Base-by-base conservation (phyloP, 2,113 vertebrate genomes). In the Microcebus murinus region DNA sequence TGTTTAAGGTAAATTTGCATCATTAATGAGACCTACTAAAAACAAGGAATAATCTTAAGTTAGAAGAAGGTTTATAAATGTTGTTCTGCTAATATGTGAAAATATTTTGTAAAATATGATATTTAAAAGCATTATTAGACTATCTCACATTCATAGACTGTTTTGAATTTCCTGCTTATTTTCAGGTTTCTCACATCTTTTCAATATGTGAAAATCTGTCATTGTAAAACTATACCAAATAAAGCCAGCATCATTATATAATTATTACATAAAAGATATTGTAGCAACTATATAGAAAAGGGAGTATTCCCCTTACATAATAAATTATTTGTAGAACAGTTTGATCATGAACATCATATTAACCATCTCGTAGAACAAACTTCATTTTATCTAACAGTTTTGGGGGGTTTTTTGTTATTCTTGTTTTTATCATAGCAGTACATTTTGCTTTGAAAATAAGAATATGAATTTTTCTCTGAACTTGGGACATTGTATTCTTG, bases 151-250 rank as follows among this genome's bases (percentile, higher is more conserved):
- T 76, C 12, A 36, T 61, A 36, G 8, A n/a, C 45, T 76, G 23
- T 90, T 87, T 95, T 96, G 59, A 87, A 93, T 84, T 96, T 94
- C 29, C 67, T 94, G 15, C 31, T 85, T 84, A 29, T 93, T 95
- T 87, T 76, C 89, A 68, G 29, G 10, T 88, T 95, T 95, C 29
- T 76, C 45, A 92, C 18, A 67, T 67, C 34, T 92, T 90, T 96
- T 71, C 34, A 89, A 20, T 59, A 42, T 45, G 25, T 95, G 63
- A 90, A 91, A 91, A 68, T 76, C 27, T 82, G 21, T 93, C 45
- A 45, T 65, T 89, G 6, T 89, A 92, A 91, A 96, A 82, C 17
- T 34, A 34, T 67, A 34, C 55, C 73, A 86, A 93, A 34, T 67
- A 84, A 79, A 88, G 8, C 65, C 70, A 70, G 3, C 63, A 63